Evolutionary conservation across 2,888 invertebrate genomes (phyloP).

Genomic region (Andrena marginata): DNA sequence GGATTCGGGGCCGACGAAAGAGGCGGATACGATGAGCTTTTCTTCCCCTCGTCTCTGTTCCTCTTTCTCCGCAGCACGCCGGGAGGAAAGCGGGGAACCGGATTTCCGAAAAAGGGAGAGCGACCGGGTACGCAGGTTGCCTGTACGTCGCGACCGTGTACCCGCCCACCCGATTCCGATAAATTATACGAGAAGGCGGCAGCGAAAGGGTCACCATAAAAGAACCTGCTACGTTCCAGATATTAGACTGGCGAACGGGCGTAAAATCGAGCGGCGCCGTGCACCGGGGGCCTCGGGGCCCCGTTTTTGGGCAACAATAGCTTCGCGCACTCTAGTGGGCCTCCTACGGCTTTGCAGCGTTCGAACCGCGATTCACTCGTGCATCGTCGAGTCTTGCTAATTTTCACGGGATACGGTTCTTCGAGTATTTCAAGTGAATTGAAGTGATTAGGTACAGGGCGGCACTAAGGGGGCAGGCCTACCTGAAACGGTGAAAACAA

Average conservation of each 20-base stretch:
- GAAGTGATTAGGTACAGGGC: too few species aligned
- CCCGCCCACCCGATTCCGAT: conserved; percentile 72
- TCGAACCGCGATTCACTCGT: conserved; percentile 1
- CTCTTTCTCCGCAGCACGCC: neutral
- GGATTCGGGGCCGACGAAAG: conserved; percentile 19
- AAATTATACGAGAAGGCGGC: conserved; percentile 73
- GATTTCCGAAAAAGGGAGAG: conserved; percentile 83
- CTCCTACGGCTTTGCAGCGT: neutral
- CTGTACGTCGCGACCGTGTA: conserved; percentile 57
- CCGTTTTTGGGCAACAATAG: neutral
- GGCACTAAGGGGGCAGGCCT: too few species aligned
- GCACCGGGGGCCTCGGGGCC: neutral
- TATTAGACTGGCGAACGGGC: conserved; percentile 63
- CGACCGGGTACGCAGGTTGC: conserved; percentile 69
- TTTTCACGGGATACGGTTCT: too few species aligned
- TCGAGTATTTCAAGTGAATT: too few species aligned
- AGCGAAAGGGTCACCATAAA: conserved; percentile 67
- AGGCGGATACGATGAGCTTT: conserved; percentile 42
- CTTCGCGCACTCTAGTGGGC: neutral
- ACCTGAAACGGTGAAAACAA: too few species aligned
- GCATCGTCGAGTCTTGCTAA: neutral
- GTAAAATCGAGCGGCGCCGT: conserved; percentile 53
- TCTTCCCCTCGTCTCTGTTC: conserved; percentile 24
- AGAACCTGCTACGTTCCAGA: conserved; percentile 79
- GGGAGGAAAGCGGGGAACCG: conserved; percentile 63